phyloP scores from a whole-genome alignment of 2,113 vertebrate species.

The Ochotona curzoniae region DNA sequence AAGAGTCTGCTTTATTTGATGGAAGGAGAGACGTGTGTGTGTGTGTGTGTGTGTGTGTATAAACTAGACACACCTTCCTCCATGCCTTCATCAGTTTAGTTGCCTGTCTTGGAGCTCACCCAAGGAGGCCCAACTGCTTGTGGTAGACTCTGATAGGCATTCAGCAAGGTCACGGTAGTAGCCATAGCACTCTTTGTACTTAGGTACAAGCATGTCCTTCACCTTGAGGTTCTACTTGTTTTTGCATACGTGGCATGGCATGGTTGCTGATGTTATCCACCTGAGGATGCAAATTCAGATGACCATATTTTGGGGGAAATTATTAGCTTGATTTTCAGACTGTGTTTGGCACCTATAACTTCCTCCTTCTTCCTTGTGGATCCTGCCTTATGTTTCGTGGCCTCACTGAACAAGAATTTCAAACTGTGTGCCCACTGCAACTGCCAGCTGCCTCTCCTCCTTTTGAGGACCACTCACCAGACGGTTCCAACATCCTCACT shows the following conservation, averaged over 20 bases:
- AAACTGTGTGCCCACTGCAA: neutral
- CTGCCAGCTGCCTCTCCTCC: neutral
- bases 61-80: neutral
- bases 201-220: neutral
- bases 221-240: neutral
- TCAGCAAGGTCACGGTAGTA: neutral
- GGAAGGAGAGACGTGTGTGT: neutral
- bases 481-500: neutral
- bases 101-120: neutral
- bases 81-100: neutral
- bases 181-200: neutral
- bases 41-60: neutral
- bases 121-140: neutral
- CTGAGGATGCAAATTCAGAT: neutral
- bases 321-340: neutral
- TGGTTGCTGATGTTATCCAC: neutral
- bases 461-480: neutral
- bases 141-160: neutral
- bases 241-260: fast-evolving
- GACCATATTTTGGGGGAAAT: neutral
- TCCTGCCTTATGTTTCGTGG: neutral
- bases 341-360: neutral
- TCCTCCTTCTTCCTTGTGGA: neutral
- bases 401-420: neutral
- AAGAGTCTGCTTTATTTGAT: constrained; percentile 26